Evolutionary conservation across 2,888 invertebrate genomes (phyloP), one percentile per base, ranked within the genome.

Genomic region (Synergus gifuensis): DNA sequence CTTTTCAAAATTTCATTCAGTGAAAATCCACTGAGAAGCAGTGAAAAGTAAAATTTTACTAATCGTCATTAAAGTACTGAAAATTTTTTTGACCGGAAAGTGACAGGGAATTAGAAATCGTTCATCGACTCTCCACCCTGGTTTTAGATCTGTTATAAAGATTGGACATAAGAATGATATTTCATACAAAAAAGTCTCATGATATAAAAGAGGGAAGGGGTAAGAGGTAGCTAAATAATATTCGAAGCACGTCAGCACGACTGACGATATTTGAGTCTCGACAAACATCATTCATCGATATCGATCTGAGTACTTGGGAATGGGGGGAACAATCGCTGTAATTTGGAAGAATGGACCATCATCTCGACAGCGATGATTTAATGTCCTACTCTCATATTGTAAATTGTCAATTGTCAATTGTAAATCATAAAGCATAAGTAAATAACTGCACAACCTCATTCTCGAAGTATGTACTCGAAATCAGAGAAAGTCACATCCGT

Each of bases 191-290:
- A 69, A 69, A n/a, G 49, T 22, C 28, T 14, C 28, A 49, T 14
- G 28, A 5, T 22, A 49, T 16, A 69, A 69, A 69, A n/a, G 36
- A 28, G 28, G 28, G 16, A 46, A 69, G 36, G 16, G 49, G 36
- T 5, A 36, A 49, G 28, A 67, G 22, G 69, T 49, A 64, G 14
- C 5, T 16, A 36, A 69, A 49, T 49, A 69, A n/a, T 69, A 49
- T 69, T 69, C 69, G 28, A 69, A 69, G 49, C 69, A 69, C 67
- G 22, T 44, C 40, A 67, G 67, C 44, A 42, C 69, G 69, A 69
- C 69, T 69, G 49, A 28, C 42, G 42, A 18, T 36, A 36, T 58
- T n/a, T 18, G 18, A 42, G 42, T 66, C 18, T 66, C 18, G 42
- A 66, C 69, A 49, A 58, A 69, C 49, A 49, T 69, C 69, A 69